Conservation (phyloP, 1,140 invertebrate genomes). For the Ceratina australensis region DNA sequence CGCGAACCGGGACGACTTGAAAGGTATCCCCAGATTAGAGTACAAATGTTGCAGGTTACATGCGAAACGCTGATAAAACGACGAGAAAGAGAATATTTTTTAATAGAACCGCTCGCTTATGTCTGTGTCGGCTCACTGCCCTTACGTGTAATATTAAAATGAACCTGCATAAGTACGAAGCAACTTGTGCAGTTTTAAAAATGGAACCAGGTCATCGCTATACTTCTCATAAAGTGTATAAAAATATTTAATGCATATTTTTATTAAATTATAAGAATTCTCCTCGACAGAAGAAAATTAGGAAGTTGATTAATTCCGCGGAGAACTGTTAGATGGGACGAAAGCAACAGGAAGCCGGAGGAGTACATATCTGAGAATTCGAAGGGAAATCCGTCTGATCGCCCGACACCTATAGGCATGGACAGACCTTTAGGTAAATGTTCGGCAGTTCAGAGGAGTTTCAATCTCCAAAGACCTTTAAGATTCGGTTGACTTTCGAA, state of each 20-base stretch:
- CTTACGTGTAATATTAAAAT: not conserved
- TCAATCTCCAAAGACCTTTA: not conserved
- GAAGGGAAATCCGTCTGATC: not conserved
- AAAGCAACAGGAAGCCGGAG: not conserved
- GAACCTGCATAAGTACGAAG: not conserved
- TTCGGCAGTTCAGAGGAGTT: slow-evolving; percentile 5
- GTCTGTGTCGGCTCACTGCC: no score
- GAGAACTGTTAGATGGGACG: no score
- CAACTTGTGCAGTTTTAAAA: no score
- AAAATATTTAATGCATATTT: no score
- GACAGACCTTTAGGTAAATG: not conserved
- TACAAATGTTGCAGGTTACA: not conserved
- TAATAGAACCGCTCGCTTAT: not conserved
- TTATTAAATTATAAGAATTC: no score
- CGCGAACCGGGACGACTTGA: not conserved
- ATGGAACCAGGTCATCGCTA: not conserved
- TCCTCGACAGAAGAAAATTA: no score
- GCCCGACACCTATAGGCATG: not conserved
- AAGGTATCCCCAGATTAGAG: slow-evolving; percentile 6
- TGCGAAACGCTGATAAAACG: not conserved
- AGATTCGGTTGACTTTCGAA: not conserved
- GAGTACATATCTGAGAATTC: not conserved
- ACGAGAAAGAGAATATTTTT: not conserved
- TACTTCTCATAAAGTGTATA: no score
- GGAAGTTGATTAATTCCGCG: no score